Percentiles rank a stretch among this genome's conserved stretches.
phyloP scores from a whole-genome alignment of 2,797 vertebrate species.

The Neosilurus mollespiculum region DNA sequence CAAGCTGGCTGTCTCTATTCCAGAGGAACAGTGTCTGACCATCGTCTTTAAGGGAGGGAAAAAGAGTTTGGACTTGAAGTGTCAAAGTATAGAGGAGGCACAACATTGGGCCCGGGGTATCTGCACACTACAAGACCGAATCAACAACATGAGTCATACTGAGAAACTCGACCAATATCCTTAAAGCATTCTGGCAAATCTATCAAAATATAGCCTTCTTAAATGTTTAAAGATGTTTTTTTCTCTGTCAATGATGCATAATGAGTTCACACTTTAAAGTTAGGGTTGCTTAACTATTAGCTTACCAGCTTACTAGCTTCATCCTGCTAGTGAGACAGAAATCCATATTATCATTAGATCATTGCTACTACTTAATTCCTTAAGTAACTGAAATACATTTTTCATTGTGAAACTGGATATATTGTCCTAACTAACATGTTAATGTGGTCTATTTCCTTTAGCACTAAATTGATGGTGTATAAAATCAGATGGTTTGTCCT shows the following conservation, averaged over 20 bases:
- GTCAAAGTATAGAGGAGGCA: slow-evolving; percentile 80
- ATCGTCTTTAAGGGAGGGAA: slow-evolving; percentile 83
- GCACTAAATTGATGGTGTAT: not conserved
- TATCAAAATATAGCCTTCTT: not conserved
- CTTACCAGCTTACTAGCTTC: not conserved
- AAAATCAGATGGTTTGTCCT: not conserved
- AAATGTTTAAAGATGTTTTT: not conserved
- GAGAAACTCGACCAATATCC: slow-evolving; percentile 96
- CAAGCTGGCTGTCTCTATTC: slow-evolving; percentile 68
- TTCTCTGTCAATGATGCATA: not conserved
- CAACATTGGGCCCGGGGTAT: slow-evolving; percentile 85
- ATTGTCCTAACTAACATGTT: not conserved
- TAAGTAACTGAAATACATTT: not conserved
- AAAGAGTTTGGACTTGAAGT: slow-evolving; percentile 88
- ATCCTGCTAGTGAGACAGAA: not conserved
- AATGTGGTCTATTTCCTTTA: not conserved
- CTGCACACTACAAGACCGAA: slow-evolving; percentile 79
- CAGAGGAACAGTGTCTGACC: slow-evolving; percentile 81
- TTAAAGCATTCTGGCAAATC: slow-evolving; percentile 48
- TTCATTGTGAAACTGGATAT: not conserved
- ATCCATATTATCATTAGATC: not conserved
- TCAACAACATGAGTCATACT: slow-evolving; percentile 88
- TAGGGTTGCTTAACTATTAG: not conserved
- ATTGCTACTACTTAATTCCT: not conserved
- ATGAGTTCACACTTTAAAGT: not conserved